A percentile compares a stretch with the other conserved stretches of the same genome.
Conservation (phyloP, 2,888 invertebrate species). For the Gnatocerus cornutus region DNA sequence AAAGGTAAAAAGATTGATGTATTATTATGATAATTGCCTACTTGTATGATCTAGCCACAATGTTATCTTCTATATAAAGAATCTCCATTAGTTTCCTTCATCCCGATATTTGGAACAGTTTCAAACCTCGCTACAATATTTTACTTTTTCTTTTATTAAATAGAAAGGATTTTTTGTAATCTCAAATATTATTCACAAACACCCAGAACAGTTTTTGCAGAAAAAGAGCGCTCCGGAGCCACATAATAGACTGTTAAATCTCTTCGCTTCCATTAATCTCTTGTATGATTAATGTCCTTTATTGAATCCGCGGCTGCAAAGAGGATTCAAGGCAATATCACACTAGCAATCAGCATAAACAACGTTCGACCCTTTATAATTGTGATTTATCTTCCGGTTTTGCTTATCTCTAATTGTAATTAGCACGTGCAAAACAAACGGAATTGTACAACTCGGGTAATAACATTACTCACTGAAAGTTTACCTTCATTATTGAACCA, state of each 20-base stretch:
- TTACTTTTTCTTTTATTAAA: neutral
- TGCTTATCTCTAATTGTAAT: constrained; percentile 45
- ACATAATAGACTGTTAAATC: constrained; percentile 36
- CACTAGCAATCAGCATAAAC: constrained; percentile 26
- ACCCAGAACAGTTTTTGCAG: neutral
- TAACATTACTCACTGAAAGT: neutral
- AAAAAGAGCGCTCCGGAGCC: constrained; percentile 3
- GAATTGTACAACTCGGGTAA: neutral
- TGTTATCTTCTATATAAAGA: no score
- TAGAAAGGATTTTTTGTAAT: neutral
- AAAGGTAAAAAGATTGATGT: no score
- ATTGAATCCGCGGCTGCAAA: constrained; percentile 32
- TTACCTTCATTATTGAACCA: neutral
- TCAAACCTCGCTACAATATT: neutral
- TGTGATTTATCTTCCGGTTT: constrained; percentile 24
- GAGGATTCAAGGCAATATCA: constrained; percentile 27
- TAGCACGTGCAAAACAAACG: constrained; percentile 41
- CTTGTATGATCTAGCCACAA: no score
- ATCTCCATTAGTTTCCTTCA: no score
- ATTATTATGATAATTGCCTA: no score
- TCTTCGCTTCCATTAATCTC: constrained; percentile 28
- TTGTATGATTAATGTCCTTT: constrained; percentile 32
- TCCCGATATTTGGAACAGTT: neutral
- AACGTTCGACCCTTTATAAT: constrained; percentile 30
- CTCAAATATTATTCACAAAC: constrained; percentile 2